These are phyloP conservation scores for Diploptera punctata DNA, from an alignment of 2,888 invertebrate species.

Conservation along the genomic window DNA sequence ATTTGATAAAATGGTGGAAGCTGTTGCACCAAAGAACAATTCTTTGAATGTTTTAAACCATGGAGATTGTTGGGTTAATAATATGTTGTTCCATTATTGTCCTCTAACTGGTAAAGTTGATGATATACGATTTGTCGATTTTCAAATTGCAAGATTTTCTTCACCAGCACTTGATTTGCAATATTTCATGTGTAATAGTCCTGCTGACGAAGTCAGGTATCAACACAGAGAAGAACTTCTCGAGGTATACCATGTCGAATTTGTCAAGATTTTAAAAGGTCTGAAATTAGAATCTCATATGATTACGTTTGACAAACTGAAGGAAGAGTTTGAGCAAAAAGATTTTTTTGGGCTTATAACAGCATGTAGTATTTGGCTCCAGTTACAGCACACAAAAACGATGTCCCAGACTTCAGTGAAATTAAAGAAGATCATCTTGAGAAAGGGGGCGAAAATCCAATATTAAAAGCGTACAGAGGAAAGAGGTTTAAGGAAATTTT, in stretches of 20 bases:
- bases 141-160: conserved; percentile 32
- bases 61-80: conserved; percentile 41
- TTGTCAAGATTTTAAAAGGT: neutral
- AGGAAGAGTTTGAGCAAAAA: conserved; percentile 39
- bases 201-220: neutral
- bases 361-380: neutral
- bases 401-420: neutral
- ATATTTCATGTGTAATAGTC: conserved; percentile 37
- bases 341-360: neutral
- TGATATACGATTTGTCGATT: conserved; percentile 39
- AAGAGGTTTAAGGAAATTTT: neutral
- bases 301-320: conserved; percentile 43
- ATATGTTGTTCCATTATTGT: conserved; percentile 37
- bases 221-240: conserved; percentile 28
- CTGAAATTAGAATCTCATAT: no score
- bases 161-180: conserved; percentile 38
- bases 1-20: neutral
- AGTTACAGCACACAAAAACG: neutral
- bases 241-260: conserved; percentile 30
- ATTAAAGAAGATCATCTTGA: neutral
- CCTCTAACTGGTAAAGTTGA: neutral
- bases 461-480: neutral
- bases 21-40: neutral
- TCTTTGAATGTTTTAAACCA: conserved; percentile 34
- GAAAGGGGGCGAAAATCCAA: neutral